Evolutionary conservation across 2,888 invertebrate genomes (phyloP).

Genomic region (Harmothoe impar): DNA sequence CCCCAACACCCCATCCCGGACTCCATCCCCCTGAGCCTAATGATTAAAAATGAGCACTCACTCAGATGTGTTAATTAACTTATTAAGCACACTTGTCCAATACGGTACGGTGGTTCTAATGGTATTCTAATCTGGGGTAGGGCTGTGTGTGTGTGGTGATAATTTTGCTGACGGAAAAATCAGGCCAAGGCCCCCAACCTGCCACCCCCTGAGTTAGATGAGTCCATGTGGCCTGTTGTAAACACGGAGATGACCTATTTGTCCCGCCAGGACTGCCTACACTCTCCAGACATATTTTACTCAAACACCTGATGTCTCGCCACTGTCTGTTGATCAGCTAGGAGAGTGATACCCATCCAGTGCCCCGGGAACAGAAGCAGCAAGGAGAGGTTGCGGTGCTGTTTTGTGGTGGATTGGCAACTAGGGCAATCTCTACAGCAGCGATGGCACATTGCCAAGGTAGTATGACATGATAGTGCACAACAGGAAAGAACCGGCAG

Average conservation of each 20-base stretch:
- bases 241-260: neutral
- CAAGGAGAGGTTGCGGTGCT: neutral
- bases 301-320: too few relatives aligned
- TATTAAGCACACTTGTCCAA: too few relatives aligned
- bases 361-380: neutral
- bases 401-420: neutral
- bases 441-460: neutral
- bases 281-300: neutral
- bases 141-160: too few relatives aligned
- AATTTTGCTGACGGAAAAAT: neutral
- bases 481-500: neutral
- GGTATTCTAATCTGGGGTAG: too few relatives aligned
- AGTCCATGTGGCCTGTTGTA: neutral
- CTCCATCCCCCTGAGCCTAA: too few relatives aligned
- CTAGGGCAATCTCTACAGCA: neutral
- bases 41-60: too few relatives aligned
- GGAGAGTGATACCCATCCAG: too few relatives aligned
- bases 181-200: neutral
- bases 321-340: too few relatives aligned
- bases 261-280: neutral
- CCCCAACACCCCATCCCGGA: too few relatives aligned
- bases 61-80: too few relatives aligned
- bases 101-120: too few relatives aligned
- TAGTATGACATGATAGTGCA: neutral
- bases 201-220: neutral